These are phyloP conservation scores for Petrolisthes cinctipes DNA, from an alignment of 2,888 invertebrate species.

Conservation along the genomic window DNA sequence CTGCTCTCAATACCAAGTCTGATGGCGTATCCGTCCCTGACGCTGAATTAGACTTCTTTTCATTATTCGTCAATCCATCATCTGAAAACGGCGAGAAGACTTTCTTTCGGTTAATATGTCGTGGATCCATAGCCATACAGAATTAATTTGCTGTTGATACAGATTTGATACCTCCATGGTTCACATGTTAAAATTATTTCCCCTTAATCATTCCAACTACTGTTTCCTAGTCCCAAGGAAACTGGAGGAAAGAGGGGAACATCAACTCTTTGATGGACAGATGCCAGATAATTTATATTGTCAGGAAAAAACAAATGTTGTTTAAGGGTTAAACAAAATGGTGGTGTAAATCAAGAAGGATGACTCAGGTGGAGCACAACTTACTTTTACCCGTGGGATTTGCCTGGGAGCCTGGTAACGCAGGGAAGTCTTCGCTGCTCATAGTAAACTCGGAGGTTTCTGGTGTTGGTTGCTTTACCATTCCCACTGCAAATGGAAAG, in stretches of 20 bases:
- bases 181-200: no score
- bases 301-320: no score
- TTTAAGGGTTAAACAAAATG: no score
- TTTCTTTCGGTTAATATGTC: conserved; percentile 35
- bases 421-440: conserved; percentile 99
- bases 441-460: conserved; percentile 96
- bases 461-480: conserved; percentile 91
- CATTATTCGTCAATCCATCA: conserved; percentile 51
- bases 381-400: conserved; percentile 58
- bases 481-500: conserved; percentile 65
- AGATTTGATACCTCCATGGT: no score
- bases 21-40: conserved; percentile 48
- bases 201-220: no score
- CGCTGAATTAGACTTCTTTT: conserved; percentile 53
- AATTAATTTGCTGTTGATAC: no score
- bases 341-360: no score
- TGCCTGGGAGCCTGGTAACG: conserved; percentile 83
- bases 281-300: no score
- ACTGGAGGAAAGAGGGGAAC: no score
- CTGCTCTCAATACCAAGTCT: conserved; percentile 45
- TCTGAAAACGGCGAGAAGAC: conserved; percentile 58
- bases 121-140: not conserved
- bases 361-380: conserved; percentile 34
- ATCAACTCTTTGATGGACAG: no score
- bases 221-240: no score